phyloP scores from a whole-genome alignment of 2,797 vertebrate species.

The Aphelocoma californica region DNA sequence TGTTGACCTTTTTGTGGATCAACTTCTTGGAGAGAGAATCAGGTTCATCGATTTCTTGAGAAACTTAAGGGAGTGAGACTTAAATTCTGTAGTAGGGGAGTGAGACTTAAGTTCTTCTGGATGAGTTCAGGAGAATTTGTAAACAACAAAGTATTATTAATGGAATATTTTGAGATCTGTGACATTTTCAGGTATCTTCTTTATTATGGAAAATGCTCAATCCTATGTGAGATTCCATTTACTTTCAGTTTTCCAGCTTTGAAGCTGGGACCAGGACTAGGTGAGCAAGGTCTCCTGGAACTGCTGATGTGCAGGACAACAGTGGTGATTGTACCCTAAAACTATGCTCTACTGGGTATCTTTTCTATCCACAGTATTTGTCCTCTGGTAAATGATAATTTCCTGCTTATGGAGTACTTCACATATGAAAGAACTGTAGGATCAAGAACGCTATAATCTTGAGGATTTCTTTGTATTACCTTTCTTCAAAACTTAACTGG shows the following conservation, averaged over 20 bases:
- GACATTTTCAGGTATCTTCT: background rate
- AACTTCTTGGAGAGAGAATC: background rate
- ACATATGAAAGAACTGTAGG: background rate
- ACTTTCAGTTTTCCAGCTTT: background rate
- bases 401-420: background rate
- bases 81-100: background rate
- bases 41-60: background rate
- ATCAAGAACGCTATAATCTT: background rate
- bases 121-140: background rate
- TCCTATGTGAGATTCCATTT: background rate
- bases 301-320: background rate
- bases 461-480: background rate
- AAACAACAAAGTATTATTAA: background rate
- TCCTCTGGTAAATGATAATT: background rate
- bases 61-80: background rate
- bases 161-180: background rate
- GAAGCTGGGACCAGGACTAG: background rate
- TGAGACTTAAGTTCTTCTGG: background rate
- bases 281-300: background rate
- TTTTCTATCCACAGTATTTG: background rate
- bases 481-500: background rate
- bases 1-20: background rate
- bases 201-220: background rate
- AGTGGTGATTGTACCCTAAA: background rate
- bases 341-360: fast-evolving